These are phyloP conservation scores for Pyrocoelia pectoralis DNA, from an alignment of 2,888 invertebrate species.

Conservation along the genomic window DNA sequence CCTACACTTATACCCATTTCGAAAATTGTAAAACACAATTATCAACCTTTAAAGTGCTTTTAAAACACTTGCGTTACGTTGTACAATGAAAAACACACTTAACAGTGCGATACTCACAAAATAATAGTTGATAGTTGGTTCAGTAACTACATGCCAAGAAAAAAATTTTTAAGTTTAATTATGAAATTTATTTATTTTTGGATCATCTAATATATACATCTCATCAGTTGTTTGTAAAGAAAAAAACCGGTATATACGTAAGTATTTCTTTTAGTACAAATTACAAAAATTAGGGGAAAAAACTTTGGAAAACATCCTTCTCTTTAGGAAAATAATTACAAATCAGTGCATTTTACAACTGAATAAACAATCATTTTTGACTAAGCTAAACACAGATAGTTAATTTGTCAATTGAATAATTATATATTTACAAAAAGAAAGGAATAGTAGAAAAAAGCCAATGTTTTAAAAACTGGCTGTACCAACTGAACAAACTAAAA, in stretches of 20 bases:
- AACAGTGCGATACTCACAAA: not conserved
- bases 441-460: slow-evolving; percentile 33
- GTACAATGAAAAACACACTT: no score
- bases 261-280: slow-evolving; percentile 19
- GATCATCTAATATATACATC: slow-evolving; percentile 33
- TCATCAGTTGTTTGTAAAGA: slow-evolving; percentile 25
- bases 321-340: no score
- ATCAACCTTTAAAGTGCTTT: not conserved
- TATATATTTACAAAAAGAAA: slow-evolving; percentile 21
- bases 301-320: not conserved
- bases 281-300: not conserved
- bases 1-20: no score
- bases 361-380: not conserved
- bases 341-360: slow-evolving; percentile 9
- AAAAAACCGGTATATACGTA: slow-evolving; percentile 11
- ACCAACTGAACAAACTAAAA: slow-evolving; percentile 46
- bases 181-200: slow-evolving; percentile 42
- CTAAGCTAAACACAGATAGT: slow-evolving; percentile 23
- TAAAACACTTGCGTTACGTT: not conserved
- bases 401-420: slow-evolving; percentile 11
- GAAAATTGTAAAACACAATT: no score
- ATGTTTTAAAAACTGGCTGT: slow-evolving; percentile 39
- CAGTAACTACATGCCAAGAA: slow-evolving; percentile 45
- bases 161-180: slow-evolving; percentile 36
- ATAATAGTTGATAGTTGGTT: slow-evolving; percentile 38